A percentile compares a stretch with the other conserved stretches of the same genome.
Evolutionary conservation across 2,113 vertebrate species (phyloP).

Genomic region (Salvelinus fontinalis): DNA sequence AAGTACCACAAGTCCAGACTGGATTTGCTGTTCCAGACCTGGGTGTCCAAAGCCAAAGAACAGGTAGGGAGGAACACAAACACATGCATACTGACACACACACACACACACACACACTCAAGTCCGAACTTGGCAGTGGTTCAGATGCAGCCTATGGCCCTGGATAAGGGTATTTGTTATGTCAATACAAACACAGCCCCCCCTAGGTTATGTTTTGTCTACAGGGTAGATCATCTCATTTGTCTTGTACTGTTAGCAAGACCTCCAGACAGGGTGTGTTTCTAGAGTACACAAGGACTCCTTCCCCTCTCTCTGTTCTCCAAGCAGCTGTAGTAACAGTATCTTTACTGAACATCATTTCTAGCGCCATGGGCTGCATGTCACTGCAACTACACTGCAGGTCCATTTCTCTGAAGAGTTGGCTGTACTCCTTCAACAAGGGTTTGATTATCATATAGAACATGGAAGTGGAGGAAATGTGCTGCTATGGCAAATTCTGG

Average conservation of each 20-base stretch:
- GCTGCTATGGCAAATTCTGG: too few relatives aligned
- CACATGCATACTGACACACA: neutral
- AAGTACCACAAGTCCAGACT: slow-evolving; percentile 89
- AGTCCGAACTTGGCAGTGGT: too few relatives aligned
- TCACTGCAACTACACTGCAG: neutral
- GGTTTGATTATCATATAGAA: too few relatives aligned
- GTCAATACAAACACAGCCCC: neutral
- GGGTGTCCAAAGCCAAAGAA: slow-evolving; percentile 85
- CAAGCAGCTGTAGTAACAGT: slow-evolving; percentile 1
- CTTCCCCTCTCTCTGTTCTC: neutral
- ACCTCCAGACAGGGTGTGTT: too few relatives aligned
- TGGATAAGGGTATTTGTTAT: too few relatives aligned
- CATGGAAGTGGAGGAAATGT: too few relatives aligned
- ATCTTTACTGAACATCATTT: neutral
- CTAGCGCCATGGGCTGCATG: neutral
- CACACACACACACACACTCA: neutral
- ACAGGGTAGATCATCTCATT: too few relatives aligned
- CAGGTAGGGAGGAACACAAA: slow-evolving; percentile 74
- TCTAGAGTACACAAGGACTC: neutral
- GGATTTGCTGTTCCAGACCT: slow-evolving; percentile 88
- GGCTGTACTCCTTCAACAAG: too few relatives aligned
- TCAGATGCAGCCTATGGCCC: too few relatives aligned
- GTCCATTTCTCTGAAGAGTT: neutral
- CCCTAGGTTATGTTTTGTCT: neutral
- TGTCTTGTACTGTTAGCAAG: too few relatives aligned